A percentile compares a stretch with the other conserved stretches of the same genome.
These are phyloP conservation scores for Chrysogorgia sp. DNA, from an alignment of 92 coral and sea anemone genomes.

Conservation along the genomic window DNA sequence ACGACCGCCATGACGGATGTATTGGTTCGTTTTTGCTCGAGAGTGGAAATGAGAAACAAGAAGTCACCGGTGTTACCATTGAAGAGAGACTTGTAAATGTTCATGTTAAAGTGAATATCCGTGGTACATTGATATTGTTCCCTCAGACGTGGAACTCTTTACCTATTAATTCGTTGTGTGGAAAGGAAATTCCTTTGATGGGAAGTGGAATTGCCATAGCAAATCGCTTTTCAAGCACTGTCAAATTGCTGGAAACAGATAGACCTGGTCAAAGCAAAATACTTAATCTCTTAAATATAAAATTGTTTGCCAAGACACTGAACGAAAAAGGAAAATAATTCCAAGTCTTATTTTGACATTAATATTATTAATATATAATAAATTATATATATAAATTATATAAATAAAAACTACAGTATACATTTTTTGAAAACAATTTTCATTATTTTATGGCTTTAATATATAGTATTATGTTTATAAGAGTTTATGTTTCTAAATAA, in stretches of 20 bases:
- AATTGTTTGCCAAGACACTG: neutral
- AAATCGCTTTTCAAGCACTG: conserved; percentile 20
- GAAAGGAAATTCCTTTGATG: conserved; percentile 1
- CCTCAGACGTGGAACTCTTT: neutral
- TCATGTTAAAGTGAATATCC: conserved; percentile 18
- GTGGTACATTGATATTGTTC: conserved; percentile 2
- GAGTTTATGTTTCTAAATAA: no score
- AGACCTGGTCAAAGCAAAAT: neutral
- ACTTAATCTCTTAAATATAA: neutral
- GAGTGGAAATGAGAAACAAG: conserved; percentile 58
- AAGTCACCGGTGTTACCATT: conserved; percentile 40
- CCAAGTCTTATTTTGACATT: no score
- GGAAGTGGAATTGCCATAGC: conserved; percentile 18
- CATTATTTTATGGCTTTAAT: no score
- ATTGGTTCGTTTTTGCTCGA: conserved; percentile 57
- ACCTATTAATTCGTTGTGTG: neutral
- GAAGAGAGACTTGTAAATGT: conserved; percentile 10
- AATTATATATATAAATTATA: no score
- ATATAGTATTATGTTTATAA: no score
- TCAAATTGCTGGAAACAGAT: conserved; percentile 35
- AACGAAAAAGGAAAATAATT: no score
- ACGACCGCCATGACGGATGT: conserved; percentile 56
- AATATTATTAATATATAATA: no score
- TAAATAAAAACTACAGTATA: no score
- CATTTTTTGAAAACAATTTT: no score